These are phyloP conservation scores for Chaitophorus viminalis DNA, from an alignment of 2,888 invertebrate genomes.

Conservation along the genomic window DNA sequence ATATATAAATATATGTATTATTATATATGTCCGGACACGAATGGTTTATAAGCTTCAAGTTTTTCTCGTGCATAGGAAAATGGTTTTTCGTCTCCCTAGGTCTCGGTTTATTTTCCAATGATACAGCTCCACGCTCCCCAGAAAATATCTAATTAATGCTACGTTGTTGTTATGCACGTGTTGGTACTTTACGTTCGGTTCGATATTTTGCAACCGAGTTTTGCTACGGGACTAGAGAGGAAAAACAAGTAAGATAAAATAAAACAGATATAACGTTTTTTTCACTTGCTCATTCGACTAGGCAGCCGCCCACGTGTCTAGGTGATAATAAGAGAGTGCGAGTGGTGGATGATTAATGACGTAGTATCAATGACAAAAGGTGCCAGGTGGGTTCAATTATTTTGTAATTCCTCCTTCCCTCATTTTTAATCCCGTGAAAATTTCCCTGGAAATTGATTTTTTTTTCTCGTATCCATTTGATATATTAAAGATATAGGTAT, in stretches of 20 bases:
- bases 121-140: background rate
- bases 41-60: slow-evolving; percentile 1
- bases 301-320: background rate
- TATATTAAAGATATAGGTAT: slow-evolving; percentile 31
- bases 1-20: too few species aligned
- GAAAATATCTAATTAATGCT: slow-evolving; percentile 48
- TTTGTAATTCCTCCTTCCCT: slow-evolving; percentile 12
- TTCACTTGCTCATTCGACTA: background rate
- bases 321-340: background rate
- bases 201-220: background rate
- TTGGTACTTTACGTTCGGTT: background rate
- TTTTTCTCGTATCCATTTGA: slow-evolving; percentile 23
- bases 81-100: background rate
- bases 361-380: slow-evolving; percentile 11
- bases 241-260: background rate
- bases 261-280: background rate
- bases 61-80: background rate
- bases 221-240: background rate
- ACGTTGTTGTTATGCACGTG: background rate
- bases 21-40: too few species aligned
- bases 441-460: slow-evolving; percentile 22
- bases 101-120: background rate
- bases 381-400: slow-evolving; percentile 55
- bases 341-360: slow-evolving; percentile 34
- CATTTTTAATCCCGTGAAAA: background rate